Conservation (phyloP, 2,113 vertebrate species). For the Dinomys branickii region DNA sequence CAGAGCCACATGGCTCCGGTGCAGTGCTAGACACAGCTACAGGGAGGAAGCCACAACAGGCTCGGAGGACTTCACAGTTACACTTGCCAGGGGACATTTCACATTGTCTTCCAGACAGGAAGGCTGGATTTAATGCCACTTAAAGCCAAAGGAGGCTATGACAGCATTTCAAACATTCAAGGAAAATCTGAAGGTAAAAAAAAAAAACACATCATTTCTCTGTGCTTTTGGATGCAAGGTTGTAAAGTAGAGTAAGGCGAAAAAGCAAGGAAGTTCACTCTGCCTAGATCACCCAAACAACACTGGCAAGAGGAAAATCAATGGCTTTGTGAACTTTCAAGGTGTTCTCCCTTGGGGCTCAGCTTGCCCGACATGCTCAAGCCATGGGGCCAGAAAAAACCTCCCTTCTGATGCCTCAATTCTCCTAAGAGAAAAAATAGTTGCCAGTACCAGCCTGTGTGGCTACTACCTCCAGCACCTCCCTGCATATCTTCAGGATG, state of each 20-base stretch:
- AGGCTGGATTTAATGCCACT: neutral
- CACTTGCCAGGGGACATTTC: conserved; percentile 5
- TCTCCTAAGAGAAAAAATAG: neutral
- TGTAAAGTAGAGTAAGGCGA: neutral
- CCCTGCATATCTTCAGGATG: neutral
- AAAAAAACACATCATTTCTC: neutral
- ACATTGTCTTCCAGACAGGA: conserved; percentile 7
- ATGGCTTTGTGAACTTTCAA: neutral
- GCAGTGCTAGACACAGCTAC: fast-evolving
- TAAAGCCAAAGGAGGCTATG: neutral
- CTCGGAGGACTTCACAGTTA: neutral
- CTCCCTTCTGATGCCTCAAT: neutral
- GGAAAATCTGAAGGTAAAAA: neutral
- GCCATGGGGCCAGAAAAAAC: neutral
- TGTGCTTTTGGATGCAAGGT: neutral
- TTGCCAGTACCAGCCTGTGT: neutral
- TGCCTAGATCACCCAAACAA: neutral
- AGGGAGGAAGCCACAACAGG: neutral
- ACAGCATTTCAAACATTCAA: neutral
- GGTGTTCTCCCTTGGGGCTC: neutral
- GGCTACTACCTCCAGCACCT: neutral
- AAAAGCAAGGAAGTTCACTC: neutral
- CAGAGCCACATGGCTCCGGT: fast-evolving
- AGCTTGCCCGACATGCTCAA: neutral
- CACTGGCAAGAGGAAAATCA: fast-evolving